Conservation (phyloP, 2,888 invertebrate genomes). For the Ceriagrion tenellum region DNA sequence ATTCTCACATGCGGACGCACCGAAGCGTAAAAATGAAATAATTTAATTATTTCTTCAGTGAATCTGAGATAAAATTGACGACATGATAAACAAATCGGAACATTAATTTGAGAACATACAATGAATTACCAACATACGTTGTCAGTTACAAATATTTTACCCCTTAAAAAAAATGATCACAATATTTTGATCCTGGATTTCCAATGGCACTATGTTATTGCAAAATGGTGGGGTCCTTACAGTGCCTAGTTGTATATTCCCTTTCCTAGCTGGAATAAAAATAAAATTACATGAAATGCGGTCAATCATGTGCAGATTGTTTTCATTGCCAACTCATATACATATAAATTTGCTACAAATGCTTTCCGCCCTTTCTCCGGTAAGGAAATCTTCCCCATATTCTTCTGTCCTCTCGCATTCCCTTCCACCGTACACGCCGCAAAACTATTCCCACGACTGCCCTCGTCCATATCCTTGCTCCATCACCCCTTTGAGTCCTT, state of each 20-base stretch:
- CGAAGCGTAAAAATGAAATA: too few species aligned
- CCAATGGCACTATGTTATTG: too few species aligned
- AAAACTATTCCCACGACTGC: slow-evolving; percentile 13
- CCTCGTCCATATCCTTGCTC: slow-evolving; percentile 8
- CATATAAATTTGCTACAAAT: neutral
- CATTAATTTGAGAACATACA: too few species aligned
- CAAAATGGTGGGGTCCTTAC: too few species aligned
- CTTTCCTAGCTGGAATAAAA: neutral
- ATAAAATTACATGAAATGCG: neutral
- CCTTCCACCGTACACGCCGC: neutral
- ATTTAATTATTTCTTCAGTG: too few species aligned
- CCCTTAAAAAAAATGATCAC: too few species aligned
- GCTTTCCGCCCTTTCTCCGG: neutral
- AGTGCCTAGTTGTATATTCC: neutral
- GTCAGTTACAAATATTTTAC: too few species aligned
- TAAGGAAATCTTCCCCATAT: neutral
- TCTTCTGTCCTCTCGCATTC: neutral
- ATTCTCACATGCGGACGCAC: too few species aligned
- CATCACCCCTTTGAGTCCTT: slow-evolving; percentile 21
- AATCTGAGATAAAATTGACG: too few species aligned
- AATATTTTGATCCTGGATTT: too few species aligned
- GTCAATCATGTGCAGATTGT: neutral
- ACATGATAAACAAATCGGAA: too few species aligned
- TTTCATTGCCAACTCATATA: neutral
- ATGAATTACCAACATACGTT: too few species aligned